Evolutionary conservation across 37 sponge, comb jelly and placozoan genomes (phyloP), one percentile per base, ranked within the genome.

Genomic region (Theonella swinhoei): DNA sequence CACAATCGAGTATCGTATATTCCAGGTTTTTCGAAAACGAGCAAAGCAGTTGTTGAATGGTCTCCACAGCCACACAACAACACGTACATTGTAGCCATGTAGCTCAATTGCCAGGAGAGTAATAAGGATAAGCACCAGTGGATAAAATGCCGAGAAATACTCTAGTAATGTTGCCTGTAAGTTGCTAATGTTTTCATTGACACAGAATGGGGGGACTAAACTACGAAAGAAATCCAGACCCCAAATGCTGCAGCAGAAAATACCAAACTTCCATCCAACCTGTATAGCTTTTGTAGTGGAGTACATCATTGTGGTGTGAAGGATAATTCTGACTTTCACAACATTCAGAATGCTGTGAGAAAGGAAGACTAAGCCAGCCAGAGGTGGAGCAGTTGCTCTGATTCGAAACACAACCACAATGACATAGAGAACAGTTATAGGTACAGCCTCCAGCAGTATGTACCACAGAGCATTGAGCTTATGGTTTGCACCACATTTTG

Each of bases 11-110:
- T 65, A 41, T 62, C 61, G 30, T 28, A 75, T 33, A 42, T 84
- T 60, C 84, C 70, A 67, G 30, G 76, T 3, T 75, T 61, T 9
- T 75, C 84, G 62, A 37, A 84, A 14, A 58, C 62, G 41, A 75
- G 37, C 82, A 82, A 72, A 1, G 30, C 17, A 20, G 30, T 36
- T 62, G 64, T 69, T 42, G 25, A 70, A 32, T 58, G 76, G 76
- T 58, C 42, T 75, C 73, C 73, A 72, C 9, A 72, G 73, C 40
- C 40, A 72, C 19, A 72, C 73, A 37, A 72, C 1, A 23, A 54
- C 29, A n/a, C 61, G 59, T 19, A 60, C 25, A 33, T 59, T 34
- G 34, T 29, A 19, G 29, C 41, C 38, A 34, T 63, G 64, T 0
- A 78, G 40, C 31, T 36, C 36, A 23, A 63, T 63, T 29, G 11